Percentiles rank a stretch among this genome's conserved stretches.
phyloP scores from a whole-genome alignment of 1,140 invertebrate genomes.

The Oryzaephilus surinamensis region DNA sequence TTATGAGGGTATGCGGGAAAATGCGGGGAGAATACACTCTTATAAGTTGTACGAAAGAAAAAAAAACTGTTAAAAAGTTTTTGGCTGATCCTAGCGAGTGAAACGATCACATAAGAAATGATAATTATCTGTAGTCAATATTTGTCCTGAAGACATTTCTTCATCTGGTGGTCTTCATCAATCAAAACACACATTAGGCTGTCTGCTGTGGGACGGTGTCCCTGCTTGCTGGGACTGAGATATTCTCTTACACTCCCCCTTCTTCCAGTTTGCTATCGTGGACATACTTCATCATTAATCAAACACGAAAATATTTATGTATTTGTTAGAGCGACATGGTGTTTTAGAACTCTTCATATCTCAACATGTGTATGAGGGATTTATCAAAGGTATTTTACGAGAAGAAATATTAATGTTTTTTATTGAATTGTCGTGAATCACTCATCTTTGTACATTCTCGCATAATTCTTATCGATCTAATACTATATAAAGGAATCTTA shows the following conservation, averaged over 20 bases:
- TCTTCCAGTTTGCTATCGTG: constrained; percentile 6
- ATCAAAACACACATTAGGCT: constrained; percentile 29
- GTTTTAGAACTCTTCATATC: no score
- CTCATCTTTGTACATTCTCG: no score
- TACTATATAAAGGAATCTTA: no score
- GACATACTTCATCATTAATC: constrained; percentile 27
- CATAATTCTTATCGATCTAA: no score
- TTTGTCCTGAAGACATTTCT: constrained; percentile 31
- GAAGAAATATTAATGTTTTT: no score
- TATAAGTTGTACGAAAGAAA: not conserved
- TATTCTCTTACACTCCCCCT: no score
- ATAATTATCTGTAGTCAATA: constrained; percentile 30
- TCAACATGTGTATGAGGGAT: no score
- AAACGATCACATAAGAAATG: constrained; percentile 18
- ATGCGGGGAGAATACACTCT: not conserved
- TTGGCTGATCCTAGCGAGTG: no score
- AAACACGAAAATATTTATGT: constrained; percentile 27
- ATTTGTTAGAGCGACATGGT: constrained; percentile 13
- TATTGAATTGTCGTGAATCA: no score
- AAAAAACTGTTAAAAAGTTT: no score
- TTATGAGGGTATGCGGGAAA: constrained; percentile 1
- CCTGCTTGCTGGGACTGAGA: constrained; percentile 6
- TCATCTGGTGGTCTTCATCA: constrained; percentile 35
- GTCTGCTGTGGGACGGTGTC: constrained; percentile 19
- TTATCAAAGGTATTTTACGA: no score